These are phyloP conservation scores for Acanthosoma haemorrhoidale DNA, from an alignment of 2,888 invertebrate genomes.

Conservation along the genomic window DNA sequence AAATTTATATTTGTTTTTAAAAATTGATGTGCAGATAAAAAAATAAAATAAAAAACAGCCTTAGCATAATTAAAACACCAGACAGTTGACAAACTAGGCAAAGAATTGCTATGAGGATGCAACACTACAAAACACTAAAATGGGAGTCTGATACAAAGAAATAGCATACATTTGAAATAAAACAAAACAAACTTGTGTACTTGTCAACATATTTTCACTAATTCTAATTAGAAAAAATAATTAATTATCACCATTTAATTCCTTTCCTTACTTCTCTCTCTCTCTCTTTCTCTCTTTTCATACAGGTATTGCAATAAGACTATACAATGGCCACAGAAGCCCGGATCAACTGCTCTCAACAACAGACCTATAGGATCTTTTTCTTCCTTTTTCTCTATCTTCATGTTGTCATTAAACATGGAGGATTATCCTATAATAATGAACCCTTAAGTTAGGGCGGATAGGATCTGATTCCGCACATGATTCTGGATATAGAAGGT, in stretches of 20 bases:
- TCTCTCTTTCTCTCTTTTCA: neutral
- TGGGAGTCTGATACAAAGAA: constrained; percentile 4
- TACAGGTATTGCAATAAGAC: too few species aligned
- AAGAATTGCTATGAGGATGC: constrained; percentile 18
- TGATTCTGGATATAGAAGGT: too few species aligned
- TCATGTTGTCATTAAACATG: too few species aligned
- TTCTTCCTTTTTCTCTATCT: too few species aligned
- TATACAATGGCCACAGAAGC: too few species aligned
- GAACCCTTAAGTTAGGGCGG: too few species aligned
- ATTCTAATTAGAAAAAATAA: neutral
- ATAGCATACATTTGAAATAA: constrained; percentile 15
- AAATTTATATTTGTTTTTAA: neutral
- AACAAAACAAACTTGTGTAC: constrained; percentile 20
- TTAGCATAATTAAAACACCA: constrained; percentile 3
- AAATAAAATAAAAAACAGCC: neutral
- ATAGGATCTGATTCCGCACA: too few species aligned
- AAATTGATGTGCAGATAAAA: neutral
- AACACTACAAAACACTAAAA: constrained; percentile 24
- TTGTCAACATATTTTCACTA: neutral
- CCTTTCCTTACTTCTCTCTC: neutral
- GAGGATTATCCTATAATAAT: too few species aligned
- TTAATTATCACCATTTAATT: neutral
- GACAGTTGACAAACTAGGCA: constrained; percentile 18
- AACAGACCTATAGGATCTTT: too few species aligned
- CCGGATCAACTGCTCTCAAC: too few species aligned